Base-by-base conservation (phyloP, 2,113 vertebrate genomes). In the Bujurquina vittata region DNA sequence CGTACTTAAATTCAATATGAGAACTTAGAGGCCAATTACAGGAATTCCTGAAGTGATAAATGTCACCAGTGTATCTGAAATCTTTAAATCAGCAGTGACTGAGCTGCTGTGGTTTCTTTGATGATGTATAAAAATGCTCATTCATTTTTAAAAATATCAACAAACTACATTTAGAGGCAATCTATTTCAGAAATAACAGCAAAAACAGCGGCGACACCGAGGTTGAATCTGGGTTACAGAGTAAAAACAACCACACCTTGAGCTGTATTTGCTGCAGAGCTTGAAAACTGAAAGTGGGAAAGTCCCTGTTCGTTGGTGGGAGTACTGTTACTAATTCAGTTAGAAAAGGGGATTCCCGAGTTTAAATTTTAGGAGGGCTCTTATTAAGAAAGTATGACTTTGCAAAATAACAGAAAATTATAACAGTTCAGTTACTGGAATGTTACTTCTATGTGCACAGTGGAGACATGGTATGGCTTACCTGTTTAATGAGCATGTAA, bases 401-500 rank as follows among this genome's bases (percentile, higher is more conserved):
- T 22, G 80, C 86, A 91, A 82, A 87, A 81, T 35, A 40, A 33
- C 15, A 7, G 2, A 12, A 77, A 61, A 62, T 20, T 15, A 43
- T 3, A 49, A 7, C 15, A 61, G 40, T 18, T 11, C 7, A 15
- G 14, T 23, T 26, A 4, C 7, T 55, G 6, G 11, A 63, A 72
- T 26, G 14, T 23, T 12, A 4, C 43, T 22, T 22, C 29, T 31
- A 12, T 40, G 10, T 29, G 20, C 29, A 62, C 33, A 83, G 33
- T 26, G 76, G 33, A 59, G 11, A 31, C 0, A 22, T 23, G 2
- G 10, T 46, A 59, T 58, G 2, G 10, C 49, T 92, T 90, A 98
- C 98, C 97, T 99, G 98, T 90, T 98, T 99, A 79, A 99, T 99
- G 85, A 99, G 96, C 98, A 99, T 99, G 91, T 99, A 99, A 0